phyloP scores from a whole-genome alignment of 1,140 invertebrate species.

The Drepana arcuata region DNA sequence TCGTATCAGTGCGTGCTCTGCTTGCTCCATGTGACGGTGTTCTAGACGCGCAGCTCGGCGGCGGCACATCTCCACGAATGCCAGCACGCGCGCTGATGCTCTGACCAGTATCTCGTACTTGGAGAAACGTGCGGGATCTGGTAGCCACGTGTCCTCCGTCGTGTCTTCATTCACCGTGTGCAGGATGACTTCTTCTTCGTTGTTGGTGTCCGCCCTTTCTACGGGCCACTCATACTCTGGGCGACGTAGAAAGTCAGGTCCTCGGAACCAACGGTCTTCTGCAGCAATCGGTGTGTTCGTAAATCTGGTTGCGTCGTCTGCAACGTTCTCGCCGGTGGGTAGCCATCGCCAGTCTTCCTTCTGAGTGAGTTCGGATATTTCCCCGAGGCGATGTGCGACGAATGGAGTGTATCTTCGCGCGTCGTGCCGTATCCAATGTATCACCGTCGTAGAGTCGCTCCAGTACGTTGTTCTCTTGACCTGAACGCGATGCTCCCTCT shows the following conservation, averaged over 20 bases:
- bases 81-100: too few species aligned
- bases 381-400: slow-evolving; percentile 36
- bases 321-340: slow-evolving; percentile 20
- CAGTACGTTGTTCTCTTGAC: slow-evolving; percentile 6
- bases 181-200: too few species aligned
- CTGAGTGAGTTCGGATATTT: slow-evolving; percentile 27
- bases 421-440: slow-evolving; percentile 16
- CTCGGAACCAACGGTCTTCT: background rate
- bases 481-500: slow-evolving; percentile 1
- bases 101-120: too few species aligned
- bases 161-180: too few species aligned
- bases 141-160: too few species aligned
- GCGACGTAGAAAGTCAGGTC: background rate
- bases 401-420: slow-evolving; percentile 24
- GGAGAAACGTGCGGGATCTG: too few species aligned
- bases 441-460: slow-evolving; percentile 17
- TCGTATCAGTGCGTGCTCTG: too few species aligned
- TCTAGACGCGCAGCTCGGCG: too few species aligned
- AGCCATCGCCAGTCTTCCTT: slow-evolving; percentile 28
- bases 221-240: background rate
- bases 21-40: too few species aligned
- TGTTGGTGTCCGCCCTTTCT: too few species aligned
- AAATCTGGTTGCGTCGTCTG: slow-evolving; percentile 21
- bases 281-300: background rate
- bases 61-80: too few species aligned